Base-by-base conservation (phyloP, 2,113 vertebrate genomes). In the Brevimyrus niger region DNA sequence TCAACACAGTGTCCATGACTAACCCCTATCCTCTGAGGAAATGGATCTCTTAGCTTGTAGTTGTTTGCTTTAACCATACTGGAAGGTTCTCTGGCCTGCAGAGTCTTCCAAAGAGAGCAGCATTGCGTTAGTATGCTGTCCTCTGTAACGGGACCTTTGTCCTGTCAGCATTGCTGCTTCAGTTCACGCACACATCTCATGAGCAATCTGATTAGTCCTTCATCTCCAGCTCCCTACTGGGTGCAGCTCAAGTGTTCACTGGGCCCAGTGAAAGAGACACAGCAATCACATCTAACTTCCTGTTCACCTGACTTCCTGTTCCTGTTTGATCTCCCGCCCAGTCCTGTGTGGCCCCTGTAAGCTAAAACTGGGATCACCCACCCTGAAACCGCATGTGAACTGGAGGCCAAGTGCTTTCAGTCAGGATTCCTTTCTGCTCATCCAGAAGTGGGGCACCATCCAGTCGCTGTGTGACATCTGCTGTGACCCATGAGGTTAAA, bases 11-110 rank as follows among this genome's bases (percentile, higher is more conserved):
- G 19, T 42, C 55, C 21, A 19, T 19, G 1, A 19, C 42, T 10
- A 17, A 48, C n/a, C 35, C 0, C 55, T 31, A 50, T 84, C 42
- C 88, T 38, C 2, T 13, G 10, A 55, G 73, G 88, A 80, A 50
- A 69, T 89, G 65, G 73, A 27, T 69, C 61, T 69, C 61, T 31
- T 69, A 31, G 61, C 61, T 31, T 31, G 61, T 69, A 90, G 55
- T 90, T 44, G 87, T 53, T 58, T 88, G 90, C 91, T 90, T 76
- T 88, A 93, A 91, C 88, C 88, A 1, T 23, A 38, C 44, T 47
- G 82, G 44, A 11, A 19, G 21, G 42, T 46, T 47, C 23, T 46
- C 46, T 10, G 42, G 69, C 69, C 31, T 73, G 69, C 15, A 35
- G 69, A 73, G 69, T 31, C 15, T 35, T 38, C 69, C 69, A 15